Base-by-base conservation (phyloP, 2,113 vertebrate species). In the Rafetus swinhoei region DNA sequence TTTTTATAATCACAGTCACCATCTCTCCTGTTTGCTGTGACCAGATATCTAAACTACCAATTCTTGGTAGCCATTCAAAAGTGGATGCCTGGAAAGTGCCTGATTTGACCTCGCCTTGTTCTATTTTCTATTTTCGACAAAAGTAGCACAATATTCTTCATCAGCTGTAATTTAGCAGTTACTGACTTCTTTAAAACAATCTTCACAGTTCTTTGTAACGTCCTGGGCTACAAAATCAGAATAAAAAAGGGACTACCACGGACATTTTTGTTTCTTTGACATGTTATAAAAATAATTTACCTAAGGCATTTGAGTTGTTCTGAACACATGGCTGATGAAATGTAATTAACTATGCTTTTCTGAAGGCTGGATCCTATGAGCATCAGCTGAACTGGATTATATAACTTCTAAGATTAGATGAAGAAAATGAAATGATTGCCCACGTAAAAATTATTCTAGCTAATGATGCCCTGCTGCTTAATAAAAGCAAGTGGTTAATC, bases 321-420 rank as follows among this genome's bases (percentile, higher is more conserved):
- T 55, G 76, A 89, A 85, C 77, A 88, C 74, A 50, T 5, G 21
- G 56, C 19, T 86, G 74, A 84, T 27, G 16, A 39, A 59, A 39
- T 65, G 32, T 39, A 94, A 91, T 89, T 89, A 95, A 84, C 76
- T 62, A 57, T 27, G 84, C 54, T 59, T 82, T 87, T 84, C 81
- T 89, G 32, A 91, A 93, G 79, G 83, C 55, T 84, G 83, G 39
- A 91, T 90, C 92, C 95, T 95, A 94, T 90, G 88, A 96, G 88
- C 8, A 90, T 95, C 90, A 95, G 90, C 72, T 88, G 94, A 96
- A 87, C 84, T 92, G 5, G 1, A 52, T 93, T 95, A 94, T 57
- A 22, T 81, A 97, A 97, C 55, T 88, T 27, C 29, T n/a, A 86
- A 88, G 8, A 74, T 35, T 24, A 81, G 53, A 81, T 29, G 80